Conservation (phyloP, 2,797 vertebrate species). For the Hemibagrus guttatus region DNA sequence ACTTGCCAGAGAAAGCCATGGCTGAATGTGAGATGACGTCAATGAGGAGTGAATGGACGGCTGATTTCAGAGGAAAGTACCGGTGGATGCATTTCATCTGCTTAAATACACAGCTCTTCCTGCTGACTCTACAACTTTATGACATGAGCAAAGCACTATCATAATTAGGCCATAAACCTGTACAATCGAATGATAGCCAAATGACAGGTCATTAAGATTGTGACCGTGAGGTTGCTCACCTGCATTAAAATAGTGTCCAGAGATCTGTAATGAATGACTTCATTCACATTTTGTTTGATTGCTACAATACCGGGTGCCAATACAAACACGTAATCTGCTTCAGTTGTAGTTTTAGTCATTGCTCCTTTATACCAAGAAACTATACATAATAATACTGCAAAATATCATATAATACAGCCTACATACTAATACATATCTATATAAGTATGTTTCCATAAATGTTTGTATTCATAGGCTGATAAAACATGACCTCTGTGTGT, state of each 20-base stretch:
- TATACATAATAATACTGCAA: not conserved
- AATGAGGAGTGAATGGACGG: slow-evolving; percentile 55
- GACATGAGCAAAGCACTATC: slow-evolving; percentile 49
- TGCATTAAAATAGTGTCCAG: not conserved
- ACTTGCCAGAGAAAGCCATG: slow-evolving; percentile 91
- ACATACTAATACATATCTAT: not conserved
- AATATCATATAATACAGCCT: not conserved
- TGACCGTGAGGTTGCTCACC: slow-evolving; percentile 70
- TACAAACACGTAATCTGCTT: not conserved
- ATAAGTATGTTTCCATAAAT: not conserved
- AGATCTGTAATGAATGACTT: slow-evolving; percentile 10
- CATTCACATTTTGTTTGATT: slow-evolving; percentile 1
- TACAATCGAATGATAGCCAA: slow-evolving; percentile 63
- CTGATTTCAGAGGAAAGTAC: slow-evolving; percentile 60
- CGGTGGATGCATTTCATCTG: slow-evolving; percentile 11
- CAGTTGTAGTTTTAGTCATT: slow-evolving; percentile 5
- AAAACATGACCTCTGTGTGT: not conserved
- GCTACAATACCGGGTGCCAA: not conserved
- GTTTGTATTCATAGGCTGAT: not conserved
- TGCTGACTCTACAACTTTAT: slow-evolving; percentile 51
- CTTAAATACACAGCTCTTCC: slow-evolving; percentile 65
- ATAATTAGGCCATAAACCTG: slow-evolving; percentile 61
- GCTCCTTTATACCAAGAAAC: not conserved
- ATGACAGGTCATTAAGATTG: slow-evolving; percentile 63
- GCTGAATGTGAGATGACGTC: slow-evolving; percentile 47